Evolutionary conservation across 2,888 invertebrate genomes (phyloP), one percentile per base, ranked within the genome.

Genomic region (Hoplodrina blanda): DNA sequence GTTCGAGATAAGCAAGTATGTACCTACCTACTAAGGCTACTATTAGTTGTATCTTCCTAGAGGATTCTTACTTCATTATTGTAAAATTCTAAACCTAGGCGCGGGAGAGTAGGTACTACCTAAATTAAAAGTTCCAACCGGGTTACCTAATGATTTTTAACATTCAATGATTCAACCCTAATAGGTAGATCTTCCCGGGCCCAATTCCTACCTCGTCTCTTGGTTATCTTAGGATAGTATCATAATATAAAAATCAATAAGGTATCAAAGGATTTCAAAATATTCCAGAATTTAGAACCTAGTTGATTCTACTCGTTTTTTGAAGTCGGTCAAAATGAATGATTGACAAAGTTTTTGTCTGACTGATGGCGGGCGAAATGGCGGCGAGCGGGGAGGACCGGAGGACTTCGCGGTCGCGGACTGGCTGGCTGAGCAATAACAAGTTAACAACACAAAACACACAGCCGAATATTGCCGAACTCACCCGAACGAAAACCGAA

Each of bases 401-500:
- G n/a, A 8, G 25, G 37, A 56, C 67, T 52, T 67, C 44, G 67
- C 37, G 50, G 37, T 84, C 82, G 83, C 62, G 73, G 73, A 69
- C 76, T 76, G 76, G 71, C 71, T 86, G 86, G 84, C 76, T 78
- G 74, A 83, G 84, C 85, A 89, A 90, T 87, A 92, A 90, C n/a
- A n/a, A n/a, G n/a, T n/a, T n/a, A n/a, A n/a, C 91, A 90, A 90
- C 91, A 91, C 90, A 91, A 90, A 91, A 91, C 90, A 92, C 82
- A 85, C 78, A 85, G 76, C 86, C 93, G 92, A 93, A 90, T 85
- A 82, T 85, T 82, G 72, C 90, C 93, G 92, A 93, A 87, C 87
- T 81, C 73, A 82, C 77, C 91, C 93, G 93, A 94, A 83, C 88
- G 87, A 89, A 90, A 91, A 92, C 92, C 92, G 93, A 94, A 93